A percentile compares a stretch with the other conserved stretches of the same genome.
phyloP scores from a whole-genome alignment of 2,113 vertebrate genomes.

The Noturus placidus region DNA sequence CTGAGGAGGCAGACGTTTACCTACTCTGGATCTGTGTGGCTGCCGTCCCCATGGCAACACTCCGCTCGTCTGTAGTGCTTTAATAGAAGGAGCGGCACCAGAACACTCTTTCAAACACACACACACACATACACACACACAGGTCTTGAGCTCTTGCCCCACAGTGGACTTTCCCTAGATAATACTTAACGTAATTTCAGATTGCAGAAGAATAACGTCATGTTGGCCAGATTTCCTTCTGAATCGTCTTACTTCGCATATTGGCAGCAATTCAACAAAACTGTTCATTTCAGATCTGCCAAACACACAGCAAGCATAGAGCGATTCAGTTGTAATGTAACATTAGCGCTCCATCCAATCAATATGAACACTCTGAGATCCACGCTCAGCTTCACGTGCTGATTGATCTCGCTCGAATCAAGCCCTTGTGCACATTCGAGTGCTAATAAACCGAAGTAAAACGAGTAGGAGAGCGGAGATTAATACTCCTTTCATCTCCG shows the following conservation, averaged over 20 bases:
- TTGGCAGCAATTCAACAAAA: neutral
- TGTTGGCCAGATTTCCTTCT: neutral
- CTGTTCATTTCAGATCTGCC: neutral
- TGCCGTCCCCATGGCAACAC: slow-evolving; percentile 72
- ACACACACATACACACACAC: slow-evolving; percentile 6
- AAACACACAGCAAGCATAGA: neutral
- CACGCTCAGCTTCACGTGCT: slow-evolving; percentile 9
- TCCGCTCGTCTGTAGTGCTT: slow-evolving; percentile 58
- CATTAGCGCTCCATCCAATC: neutral
- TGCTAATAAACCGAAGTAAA: slow-evolving; percentile 51
- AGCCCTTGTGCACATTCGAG: slow-evolving; percentile 53
- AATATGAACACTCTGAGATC: slow-evolving; percentile 9
- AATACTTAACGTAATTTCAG: slow-evolving; percentile 22
- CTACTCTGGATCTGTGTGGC: slow-evolving; percentile 66
- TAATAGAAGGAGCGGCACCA: slow-evolving; percentile 60
- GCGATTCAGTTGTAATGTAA: neutral
- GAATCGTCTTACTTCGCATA: neutral
- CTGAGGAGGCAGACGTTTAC: slow-evolving; percentile 65
- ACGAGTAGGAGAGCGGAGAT: slow-evolving; percentile 57
- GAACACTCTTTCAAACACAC: slow-evolving; percentile 27
- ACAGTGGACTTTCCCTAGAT: slow-evolving; percentile 47
- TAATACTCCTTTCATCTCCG: slow-evolving; percentile 71
- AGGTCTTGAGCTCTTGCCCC: slow-evolving; percentile 45
- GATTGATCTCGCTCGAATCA: slow-evolving; percentile 28
- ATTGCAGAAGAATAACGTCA: slow-evolving; percentile 7